Evolutionary conservation across 2,797 vertebrate species (phyloP).

Genomic region (Oceanodroma leucorhoa): DNA sequence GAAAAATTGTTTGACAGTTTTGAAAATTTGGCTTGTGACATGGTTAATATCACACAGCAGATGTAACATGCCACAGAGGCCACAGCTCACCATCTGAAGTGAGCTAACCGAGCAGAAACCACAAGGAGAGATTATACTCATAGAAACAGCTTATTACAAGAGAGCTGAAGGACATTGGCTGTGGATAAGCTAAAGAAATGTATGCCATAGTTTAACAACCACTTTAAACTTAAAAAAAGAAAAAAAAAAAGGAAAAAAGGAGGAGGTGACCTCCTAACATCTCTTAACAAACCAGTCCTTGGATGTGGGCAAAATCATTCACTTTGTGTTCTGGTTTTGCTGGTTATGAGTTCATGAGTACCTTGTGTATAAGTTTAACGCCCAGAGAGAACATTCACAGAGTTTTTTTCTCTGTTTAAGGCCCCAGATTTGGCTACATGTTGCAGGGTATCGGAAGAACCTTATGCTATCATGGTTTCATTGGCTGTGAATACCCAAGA

Average conservation of each 20-base stretch:
- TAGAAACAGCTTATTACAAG: background rate
- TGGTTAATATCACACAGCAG: background rate
- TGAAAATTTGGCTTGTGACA: background rate
- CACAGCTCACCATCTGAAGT: background rate
- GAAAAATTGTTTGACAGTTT: background rate
- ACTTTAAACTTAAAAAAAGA: background rate
- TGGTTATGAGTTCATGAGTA: background rate
- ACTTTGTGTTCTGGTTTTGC: background rate
- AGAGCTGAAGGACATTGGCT: background rate
- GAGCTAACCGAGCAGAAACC: background rate
- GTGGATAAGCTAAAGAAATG: background rate
- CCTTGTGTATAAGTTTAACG: background rate
- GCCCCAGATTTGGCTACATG: background rate
- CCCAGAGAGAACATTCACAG: background rate
- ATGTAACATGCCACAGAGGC: background rate
- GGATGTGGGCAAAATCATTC: background rate
- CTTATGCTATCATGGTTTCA: background rate
- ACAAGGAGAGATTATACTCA: background rate
- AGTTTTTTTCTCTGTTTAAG: background rate
- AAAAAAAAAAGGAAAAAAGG: too few species aligned
- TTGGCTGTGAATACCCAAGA: background rate
- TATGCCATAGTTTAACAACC: background rate
- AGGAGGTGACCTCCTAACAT: accelerated
- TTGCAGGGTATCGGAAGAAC: background rate
- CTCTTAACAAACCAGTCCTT: background rate